Evolutionary conservation across 2,888 invertebrate genomes (phyloP), one percentile per base, ranked within the genome.

Genomic region (Himalopsyche japonica): DNA sequence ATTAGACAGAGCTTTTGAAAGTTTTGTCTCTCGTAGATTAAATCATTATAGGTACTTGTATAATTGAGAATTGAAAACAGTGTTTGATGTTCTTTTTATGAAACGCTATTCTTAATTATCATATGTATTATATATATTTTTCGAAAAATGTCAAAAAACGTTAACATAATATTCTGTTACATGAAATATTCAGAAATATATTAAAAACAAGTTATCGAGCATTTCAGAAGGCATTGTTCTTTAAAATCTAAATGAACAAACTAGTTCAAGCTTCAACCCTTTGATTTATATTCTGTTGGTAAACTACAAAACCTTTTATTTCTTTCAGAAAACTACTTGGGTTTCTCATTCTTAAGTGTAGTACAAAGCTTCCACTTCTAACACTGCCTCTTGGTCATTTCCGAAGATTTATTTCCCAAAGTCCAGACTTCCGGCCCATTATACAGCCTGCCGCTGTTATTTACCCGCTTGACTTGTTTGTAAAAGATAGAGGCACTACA

Each of bases 371-470:
- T 57, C 27, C 18, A 8, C 30, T 76, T 76, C 76, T 57, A n/a
- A 10, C 24, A 57, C 57, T 57, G 24, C 76, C 12, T 76, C 76
- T 18, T 30, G 82, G 77, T 82, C 82, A 76, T 83, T 84, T 47
- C 84, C 47, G 80, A 77, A 84, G 84, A 84, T 86, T 86, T 86
- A 86, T 86, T 82, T 84, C 48, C 79, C 57, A 48, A 57, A 76
- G 49, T 32, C 80, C 49, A 76, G 57, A 84, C 82, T 86, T 86
- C 86, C 86, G 82, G 34, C 24, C 82, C 82, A 86, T 86, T 86
- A 86, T 86, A 76, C 82, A 79, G 48, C 80, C 79, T 48, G 76
- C 76, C 57, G 78, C 81, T 81, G 77, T 84, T 84, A 84, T 81
- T 84, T 37, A 81, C 77, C 64, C 84, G 86, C 64, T 78, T 80